Base-by-base conservation (phyloP, 2,888 invertebrate genomes). In the Campopleginae sp. region DNA sequence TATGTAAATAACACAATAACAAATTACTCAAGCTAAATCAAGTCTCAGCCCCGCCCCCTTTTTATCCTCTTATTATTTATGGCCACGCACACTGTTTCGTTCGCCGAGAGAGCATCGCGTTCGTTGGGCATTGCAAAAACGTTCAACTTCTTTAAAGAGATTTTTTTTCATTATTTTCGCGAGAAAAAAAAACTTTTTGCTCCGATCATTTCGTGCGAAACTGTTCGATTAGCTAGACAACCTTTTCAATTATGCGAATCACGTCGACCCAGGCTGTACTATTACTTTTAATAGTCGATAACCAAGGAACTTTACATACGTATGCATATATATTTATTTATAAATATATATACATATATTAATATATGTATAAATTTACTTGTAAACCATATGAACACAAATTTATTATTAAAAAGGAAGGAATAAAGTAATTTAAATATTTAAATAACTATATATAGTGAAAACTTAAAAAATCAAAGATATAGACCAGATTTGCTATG, bases 241-340 rank as follows among this genome's bases (percentile, higher is more conserved):
- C 87, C 86, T 91, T 90, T 91, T 91, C 89, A 89, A 90, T 90
- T 87, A 74, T n/a, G 90, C 90, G 89, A 89, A 88, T 89, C 90
- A 91, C 90, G 88, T 91, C 90, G 58, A 71, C 89, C 74, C 91
- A 91, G 92, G 91, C 91, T 93, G 92, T 93, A 93, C 89, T 90
- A 92, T 92, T 92, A 92, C 91, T 92, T 93, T 92, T 91, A 91
- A 91, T 93, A 90, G 90, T 89, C 90, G 88, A 90, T 91, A 86
- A 91, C 88, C 88, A 86, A 89, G 84, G 70, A 89, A 87, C 82
- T 88, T 88, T 88, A 89, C 86, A 88, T 88, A 88, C 87, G 58
- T 42, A 58, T 71, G 51, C 23, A 68, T 51, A 48, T 71, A 38
- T 71, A 38, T 71, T 54, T 54, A 70, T 71, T n/a, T 70, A 70